Conservation (phyloP, 92 coral and sea anemone species). For the Epizoanthus ramosus region DNA sequence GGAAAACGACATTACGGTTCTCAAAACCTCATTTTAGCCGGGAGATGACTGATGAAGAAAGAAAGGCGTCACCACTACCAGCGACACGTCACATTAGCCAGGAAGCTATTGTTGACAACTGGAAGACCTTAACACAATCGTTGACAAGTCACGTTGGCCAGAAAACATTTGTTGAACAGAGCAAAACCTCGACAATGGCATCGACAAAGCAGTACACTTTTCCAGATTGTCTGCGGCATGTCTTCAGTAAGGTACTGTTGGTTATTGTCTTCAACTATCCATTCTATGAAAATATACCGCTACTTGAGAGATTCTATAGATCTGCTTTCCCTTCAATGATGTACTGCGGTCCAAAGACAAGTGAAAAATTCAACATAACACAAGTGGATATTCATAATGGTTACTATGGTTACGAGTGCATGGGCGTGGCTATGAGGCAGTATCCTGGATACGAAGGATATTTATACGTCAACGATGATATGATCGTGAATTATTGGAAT, state of each 20-base stretch:
- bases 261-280: slow-evolving; percentile 14
- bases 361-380: background rate
- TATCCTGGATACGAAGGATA: background rate
- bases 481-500: slow-evolving; percentile 31
- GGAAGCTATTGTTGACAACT: too few relatives aligned
- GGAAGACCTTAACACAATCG: too few relatives aligned
- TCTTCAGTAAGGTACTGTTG: background rate
- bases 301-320: background rate
- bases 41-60: too few relatives aligned
- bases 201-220: too few relatives aligned
- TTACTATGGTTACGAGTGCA: slow-evolving; percentile 27
- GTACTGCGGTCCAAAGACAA: background rate
- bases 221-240: background rate
- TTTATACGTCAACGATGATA: slow-evolving; percentile 22
- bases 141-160: too few relatives aligned
- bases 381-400: background rate
- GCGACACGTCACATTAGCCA: too few relatives aligned
- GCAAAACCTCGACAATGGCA: too few relatives aligned
- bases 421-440: slow-evolving; percentile 13
- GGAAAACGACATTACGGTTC: too few relatives aligned
- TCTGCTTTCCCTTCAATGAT: background rate
- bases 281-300: background rate
- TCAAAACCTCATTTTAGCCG: too few relatives aligned
- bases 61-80: too few relatives aligned
- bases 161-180: too few relatives aligned